Evolutionary conservation across 2,888 invertebrate genomes (phyloP).

Genomic region (Epsilonema sp.): DNA sequence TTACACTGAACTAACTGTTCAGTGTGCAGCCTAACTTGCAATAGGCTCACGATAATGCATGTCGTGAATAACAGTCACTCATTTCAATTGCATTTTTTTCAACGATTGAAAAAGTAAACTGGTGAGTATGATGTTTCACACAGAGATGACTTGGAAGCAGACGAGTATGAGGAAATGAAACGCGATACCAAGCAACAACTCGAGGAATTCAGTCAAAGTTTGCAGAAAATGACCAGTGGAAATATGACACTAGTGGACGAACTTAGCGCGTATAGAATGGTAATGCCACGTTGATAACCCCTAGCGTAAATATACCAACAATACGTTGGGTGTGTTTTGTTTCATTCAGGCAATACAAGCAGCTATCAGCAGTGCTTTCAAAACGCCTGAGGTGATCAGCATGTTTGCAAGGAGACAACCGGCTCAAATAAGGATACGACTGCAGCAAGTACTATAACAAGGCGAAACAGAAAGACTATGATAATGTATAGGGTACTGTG

Average conservation of each 20-base stretch:
- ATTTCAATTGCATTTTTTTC: no score
- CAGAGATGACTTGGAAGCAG: constrained; percentile 44
- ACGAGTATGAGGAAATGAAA: constrained; percentile 48
- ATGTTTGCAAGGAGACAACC: constrained; percentile 52
- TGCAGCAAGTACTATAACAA: constrained; percentile 35
- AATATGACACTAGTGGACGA: constrained; percentile 47
- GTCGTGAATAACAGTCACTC: no score
- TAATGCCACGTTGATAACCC: constrained; percentile 25
- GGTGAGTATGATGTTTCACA: no score
- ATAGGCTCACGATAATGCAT: no score
- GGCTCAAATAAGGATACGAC: constrained; percentile 41
- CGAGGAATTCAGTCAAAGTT: constrained; percentile 45
- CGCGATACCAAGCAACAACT: constrained; percentile 50
- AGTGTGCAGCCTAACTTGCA: no score
- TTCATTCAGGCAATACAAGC: constrained; percentile 48
- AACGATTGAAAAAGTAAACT: no score
- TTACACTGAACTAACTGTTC: no score
- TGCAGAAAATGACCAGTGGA: constrained; percentile 45
- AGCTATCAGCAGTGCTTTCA: constrained; percentile 51
- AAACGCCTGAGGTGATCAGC: constrained; percentile 51
- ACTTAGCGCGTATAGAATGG: constrained; percentile 45
- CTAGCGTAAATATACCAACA: no score
- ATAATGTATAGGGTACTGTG: no score
- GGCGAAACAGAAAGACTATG: no score
- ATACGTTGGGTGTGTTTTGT: no score